Evolutionary conservation across 2,797 vertebrate genomes (phyloP).

Genomic region (Clarias laeviceps): DNA sequence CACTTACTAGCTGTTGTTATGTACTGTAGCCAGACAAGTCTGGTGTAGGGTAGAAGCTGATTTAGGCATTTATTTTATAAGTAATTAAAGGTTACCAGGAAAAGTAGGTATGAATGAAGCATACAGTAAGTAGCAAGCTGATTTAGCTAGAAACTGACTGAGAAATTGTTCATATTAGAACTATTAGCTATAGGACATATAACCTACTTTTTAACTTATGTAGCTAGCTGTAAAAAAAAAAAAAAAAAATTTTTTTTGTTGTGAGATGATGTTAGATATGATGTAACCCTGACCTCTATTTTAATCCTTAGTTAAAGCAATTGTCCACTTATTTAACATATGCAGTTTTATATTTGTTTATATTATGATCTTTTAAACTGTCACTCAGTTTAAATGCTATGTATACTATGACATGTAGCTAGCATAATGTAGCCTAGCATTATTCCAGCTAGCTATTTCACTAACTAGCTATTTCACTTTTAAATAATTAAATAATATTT

Average conservation of each 20-base stretch:
- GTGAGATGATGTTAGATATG: background rate
- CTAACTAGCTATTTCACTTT: background rate
- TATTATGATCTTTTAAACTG: background rate
- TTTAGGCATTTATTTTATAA: background rate
- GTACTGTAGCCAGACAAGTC: background rate
- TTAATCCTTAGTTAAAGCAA: background rate
- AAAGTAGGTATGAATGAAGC: background rate
- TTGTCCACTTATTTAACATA: background rate
- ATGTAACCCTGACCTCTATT: background rate
- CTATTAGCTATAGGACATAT: background rate
- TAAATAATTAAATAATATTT: too few relatives aligned
- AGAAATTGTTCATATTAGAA: background rate
- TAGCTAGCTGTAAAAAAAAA: background rate
- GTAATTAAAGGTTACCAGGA: background rate
- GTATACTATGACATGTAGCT: background rate
- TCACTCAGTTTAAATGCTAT: background rate
- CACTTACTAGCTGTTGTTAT: background rate
- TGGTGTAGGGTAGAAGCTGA: background rate
- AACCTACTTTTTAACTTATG: background rate
- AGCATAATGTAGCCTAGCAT: background rate
- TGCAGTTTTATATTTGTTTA: too few relatives aligned
- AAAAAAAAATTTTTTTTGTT: background rate
- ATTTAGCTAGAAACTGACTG: background rate
- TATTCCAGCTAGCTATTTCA: background rate
- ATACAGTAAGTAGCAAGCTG: background rate